Evolutionary conservation across 2,888 invertebrate species (phyloP).

Genomic region (Microplitis manilae): DNA sequence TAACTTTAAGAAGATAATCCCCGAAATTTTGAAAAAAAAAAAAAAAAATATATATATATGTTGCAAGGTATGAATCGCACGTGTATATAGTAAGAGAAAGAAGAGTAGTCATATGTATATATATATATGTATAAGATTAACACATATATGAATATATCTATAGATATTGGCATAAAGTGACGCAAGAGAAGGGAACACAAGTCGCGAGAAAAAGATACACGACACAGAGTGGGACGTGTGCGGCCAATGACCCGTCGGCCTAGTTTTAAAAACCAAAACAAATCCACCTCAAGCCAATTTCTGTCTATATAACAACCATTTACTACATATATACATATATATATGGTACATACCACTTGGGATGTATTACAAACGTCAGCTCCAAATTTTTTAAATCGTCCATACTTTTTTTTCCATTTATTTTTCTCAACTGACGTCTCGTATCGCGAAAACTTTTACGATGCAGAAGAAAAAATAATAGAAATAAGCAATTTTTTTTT

Average conservation of each 20-base stretch:
- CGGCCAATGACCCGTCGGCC: slow-evolving; percentile 64
- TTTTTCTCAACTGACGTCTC: too few species aligned
- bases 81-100: slow-evolving; percentile 1
- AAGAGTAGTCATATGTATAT: slow-evolving; percentile 14
- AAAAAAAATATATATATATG: slow-evolving; percentile 1
- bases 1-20: neutral
- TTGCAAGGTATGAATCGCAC: slow-evolving; percentile 7
- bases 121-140: neutral
- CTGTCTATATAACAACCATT: neutral
- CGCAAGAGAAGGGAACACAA: slow-evolving; percentile 37
- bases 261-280: slow-evolving; percentile 68
- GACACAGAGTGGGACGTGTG: slow-evolving; percentile 40
- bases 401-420: too few species aligned
- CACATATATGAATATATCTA: neutral
- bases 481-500: too few species aligned
- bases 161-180: slow-evolving; percentile 18
- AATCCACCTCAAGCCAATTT: slow-evolving; percentile 48
- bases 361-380: too few species aligned
- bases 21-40: neutral
- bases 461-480: too few species aligned
- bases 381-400: too few species aligned
- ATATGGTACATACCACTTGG: too few species aligned
- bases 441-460: too few species aligned
- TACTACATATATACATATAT: neutral
- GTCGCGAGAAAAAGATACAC: slow-evolving; percentile 44